phyloP scores from a whole-genome alignment of 2,113 vertebrate genomes.

The Urocitellus parryii region DNA sequence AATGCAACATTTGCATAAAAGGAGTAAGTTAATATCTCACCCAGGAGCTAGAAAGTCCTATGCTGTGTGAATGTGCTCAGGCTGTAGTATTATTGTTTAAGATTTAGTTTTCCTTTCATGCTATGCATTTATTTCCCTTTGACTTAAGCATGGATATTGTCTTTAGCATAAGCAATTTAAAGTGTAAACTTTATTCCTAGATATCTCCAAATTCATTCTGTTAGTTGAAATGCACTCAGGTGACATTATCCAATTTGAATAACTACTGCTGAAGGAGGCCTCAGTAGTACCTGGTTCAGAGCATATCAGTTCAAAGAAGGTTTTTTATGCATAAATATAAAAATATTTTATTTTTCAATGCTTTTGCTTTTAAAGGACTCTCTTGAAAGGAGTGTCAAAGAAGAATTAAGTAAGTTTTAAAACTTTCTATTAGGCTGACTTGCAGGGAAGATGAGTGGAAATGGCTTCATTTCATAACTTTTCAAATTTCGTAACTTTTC shows the following conservation, averaged over 20 bases:
- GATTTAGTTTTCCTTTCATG: conserved; percentile 18
- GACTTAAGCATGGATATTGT: neutral
- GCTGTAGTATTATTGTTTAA: neutral
- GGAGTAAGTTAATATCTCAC: neutral
- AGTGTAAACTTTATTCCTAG: neutral
- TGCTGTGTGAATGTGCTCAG: neutral
- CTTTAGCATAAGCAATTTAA: neutral
- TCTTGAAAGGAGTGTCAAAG: conserved; percentile 20
- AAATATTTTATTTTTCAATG: conserved; percentile 56
- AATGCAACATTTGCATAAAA: neutral
- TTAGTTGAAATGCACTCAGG: neutral
- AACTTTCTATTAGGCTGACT: neutral
- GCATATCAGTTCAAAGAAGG: neutral
- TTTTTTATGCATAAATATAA: conserved; percentile 16
- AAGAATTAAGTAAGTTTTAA: neutral
- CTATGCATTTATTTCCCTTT: neutral
- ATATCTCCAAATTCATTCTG: neutral
- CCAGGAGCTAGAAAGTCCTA: neutral
- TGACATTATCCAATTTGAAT: neutral
- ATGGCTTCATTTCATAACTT: neutral
- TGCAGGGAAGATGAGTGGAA: neutral
- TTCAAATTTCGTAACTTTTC: no score
- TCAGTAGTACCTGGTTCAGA: neutral
- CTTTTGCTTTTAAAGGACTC: conserved; percentile 37
- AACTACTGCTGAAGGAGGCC: neutral